Evolutionary conservation across 2,888 invertebrate genomes (phyloP).

Genomic region (Pseudanteris insignis): DNA sequence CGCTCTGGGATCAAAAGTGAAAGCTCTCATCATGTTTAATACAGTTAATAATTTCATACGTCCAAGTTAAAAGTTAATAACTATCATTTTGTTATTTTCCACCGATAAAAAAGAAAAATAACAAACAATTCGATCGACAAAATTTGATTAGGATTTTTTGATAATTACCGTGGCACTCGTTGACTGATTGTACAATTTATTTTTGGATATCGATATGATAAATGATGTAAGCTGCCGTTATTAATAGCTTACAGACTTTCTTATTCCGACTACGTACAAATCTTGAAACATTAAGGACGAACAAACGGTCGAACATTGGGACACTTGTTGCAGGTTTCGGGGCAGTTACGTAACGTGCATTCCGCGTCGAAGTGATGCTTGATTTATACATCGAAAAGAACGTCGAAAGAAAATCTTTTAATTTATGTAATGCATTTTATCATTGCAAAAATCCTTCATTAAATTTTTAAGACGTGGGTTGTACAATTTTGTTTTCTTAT

Average conservation of each 20-base stretch:
- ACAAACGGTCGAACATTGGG: constrained; percentile 9
- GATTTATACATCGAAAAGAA: constrained; percentile 13
- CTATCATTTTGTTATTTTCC: too few species aligned
- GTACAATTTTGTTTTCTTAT: too few species aligned
- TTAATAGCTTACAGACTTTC: constrained; percentile 22
- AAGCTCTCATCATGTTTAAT: constrained; percentile 19
- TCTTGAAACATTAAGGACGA: constrained; percentile 13
- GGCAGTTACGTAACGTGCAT: constrained; percentile 16
- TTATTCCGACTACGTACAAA: constrained; percentile 14
- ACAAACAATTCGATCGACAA: background rate
- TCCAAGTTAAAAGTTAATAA: too few species aligned
- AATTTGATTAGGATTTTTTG: background rate
- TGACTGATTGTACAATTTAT: constrained; percentile 1
- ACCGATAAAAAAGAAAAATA: too few species aligned
- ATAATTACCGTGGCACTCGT: background rate
- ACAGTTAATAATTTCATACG: constrained; percentile 2
- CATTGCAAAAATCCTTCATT: too few species aligned
- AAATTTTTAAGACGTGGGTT: too few species aligned
- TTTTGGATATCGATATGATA: constrained; percentile 16
- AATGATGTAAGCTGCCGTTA: constrained; percentile 17
- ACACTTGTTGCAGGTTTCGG: constrained; percentile 24
- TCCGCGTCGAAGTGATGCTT: constrained; percentile 15
- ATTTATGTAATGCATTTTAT: constrained; percentile 21
- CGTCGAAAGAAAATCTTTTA: constrained; percentile 5
- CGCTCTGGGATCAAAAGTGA: constrained; percentile 32